These are phyloP conservation scores for Tupaia chinensis DNA, from an alignment of 2,113 vertebrate genomes.

Conservation along the genomic window DNA sequence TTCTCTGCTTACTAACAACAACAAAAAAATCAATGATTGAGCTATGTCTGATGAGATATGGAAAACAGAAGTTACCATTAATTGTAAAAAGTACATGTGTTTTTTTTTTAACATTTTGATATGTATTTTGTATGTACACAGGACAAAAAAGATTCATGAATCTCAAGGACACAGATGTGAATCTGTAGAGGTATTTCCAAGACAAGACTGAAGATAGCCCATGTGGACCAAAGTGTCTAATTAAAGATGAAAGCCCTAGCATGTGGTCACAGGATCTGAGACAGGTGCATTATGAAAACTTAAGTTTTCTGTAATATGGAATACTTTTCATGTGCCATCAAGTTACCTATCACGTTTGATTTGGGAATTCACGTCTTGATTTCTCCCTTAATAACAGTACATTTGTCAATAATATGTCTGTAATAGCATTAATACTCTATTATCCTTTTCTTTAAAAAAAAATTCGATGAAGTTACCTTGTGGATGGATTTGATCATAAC, in stretches of 20 bases:
- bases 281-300: neutral
- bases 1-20: slow-evolving; percentile 13
- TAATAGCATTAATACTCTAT: neutral
- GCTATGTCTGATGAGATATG: neutral
- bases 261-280: neutral
- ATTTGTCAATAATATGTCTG: neutral
- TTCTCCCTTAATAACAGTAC: neutral
- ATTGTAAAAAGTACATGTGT: neutral
- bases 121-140: neutral
- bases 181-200: neutral
- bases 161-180: neutral
- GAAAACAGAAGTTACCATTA: neutral
- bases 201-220: neutral
- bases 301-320: neutral
- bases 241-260: neutral
- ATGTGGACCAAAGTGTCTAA: neutral
- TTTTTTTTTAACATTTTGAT: neutral
- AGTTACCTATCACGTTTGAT: neutral
- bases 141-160: neutral
- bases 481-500: slow-evolving; percentile 92
- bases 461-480: slow-evolving; percentile 86
- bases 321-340: neutral
- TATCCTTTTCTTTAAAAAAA: neutral
- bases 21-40: neutral
- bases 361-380: neutral